These are phyloP conservation scores for Leptopilina syphax DNA, from an alignment of 2,888 invertebrate species.

Conservation along the genomic window DNA sequence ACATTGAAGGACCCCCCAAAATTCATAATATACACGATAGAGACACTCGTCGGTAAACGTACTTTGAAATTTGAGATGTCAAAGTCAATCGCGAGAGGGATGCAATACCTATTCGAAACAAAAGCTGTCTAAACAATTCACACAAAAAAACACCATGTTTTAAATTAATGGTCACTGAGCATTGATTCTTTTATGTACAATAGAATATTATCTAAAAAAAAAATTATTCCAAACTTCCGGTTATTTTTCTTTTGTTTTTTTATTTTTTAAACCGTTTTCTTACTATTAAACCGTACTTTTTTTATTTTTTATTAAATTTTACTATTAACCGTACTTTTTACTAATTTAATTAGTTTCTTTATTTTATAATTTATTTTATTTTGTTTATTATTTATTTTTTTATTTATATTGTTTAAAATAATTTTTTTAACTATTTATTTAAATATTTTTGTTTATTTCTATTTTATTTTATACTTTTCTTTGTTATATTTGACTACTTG, in stretches of 20 bases:
- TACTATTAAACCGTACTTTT: too few relatives aligned
- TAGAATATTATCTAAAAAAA: neutral
- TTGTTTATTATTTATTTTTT: too few relatives aligned
- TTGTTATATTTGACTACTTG: too few relatives aligned
- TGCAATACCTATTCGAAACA: conserved; percentile 14
- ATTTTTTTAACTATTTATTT: too few relatives aligned
- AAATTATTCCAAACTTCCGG: neutral
- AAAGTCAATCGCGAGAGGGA: conserved; percentile 38
- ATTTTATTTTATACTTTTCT: too few relatives aligned
- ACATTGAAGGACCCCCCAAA: conserved; percentile 45
- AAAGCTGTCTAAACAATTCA: conserved; percentile 66
- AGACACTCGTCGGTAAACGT: conserved; percentile 31
- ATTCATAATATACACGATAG: conserved; percentile 42
- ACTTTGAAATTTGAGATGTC: conserved; percentile 45
- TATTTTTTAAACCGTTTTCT: too few relatives aligned
- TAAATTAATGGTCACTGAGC: conserved; percentile 13
- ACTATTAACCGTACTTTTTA: too few relatives aligned
- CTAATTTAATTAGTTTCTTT: too few relatives aligned
- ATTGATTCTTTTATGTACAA: neutral
- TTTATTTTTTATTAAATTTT: too few relatives aligned
- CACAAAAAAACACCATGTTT: conserved; percentile 56
- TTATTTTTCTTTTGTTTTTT: neutral
- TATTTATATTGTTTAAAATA: too few relatives aligned
- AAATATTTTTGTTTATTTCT: too few relatives aligned
- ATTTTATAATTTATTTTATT: too few relatives aligned